Conservation (phyloP, 2,888 invertebrate genomes). For the Dusona sp. region DNA sequence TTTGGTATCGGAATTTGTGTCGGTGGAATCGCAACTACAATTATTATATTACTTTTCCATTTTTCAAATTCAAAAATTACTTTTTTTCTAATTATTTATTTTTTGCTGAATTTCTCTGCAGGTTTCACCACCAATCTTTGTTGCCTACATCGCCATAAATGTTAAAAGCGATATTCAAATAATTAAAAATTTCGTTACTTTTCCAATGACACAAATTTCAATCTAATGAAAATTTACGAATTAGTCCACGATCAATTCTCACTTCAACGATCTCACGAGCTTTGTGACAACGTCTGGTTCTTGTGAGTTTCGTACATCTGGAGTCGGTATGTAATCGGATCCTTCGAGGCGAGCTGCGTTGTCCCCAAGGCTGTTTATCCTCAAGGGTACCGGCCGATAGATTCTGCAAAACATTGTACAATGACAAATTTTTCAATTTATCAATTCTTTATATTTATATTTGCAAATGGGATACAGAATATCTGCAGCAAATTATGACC, state of each 20-base stretch:
- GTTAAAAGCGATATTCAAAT: not conserved
- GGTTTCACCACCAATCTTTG: not conserved
- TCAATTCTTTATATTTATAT: not conserved
- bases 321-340: constrained; percentile 82
- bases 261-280: constrained; percentile 76
- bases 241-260: constrained; percentile 57
- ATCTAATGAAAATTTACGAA: not conserved
- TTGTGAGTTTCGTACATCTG: constrained; percentile 72
- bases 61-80: not conserved
- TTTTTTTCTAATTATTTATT: not conserved
- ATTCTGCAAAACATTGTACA: constrained; percentile 67
- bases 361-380: constrained; percentile 83
- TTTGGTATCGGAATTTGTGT: not conserved
- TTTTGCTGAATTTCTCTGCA: not conserved
- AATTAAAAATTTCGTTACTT: not conserved
- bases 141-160: not conserved
- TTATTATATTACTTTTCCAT: not conserved
- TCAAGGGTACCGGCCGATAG: constrained; percentile 80
- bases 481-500: not conserved
- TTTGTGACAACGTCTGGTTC: constrained; percentile 78
- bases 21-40: not conserved
- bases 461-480: not conserved
- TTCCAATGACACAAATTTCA: not conserved
- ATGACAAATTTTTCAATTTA: not conserved
- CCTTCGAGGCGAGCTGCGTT: constrained; percentile 78